Evolutionary conservation across 2,888 invertebrate species (phyloP).

Genomic region (Flexamia atlantica): DNA sequence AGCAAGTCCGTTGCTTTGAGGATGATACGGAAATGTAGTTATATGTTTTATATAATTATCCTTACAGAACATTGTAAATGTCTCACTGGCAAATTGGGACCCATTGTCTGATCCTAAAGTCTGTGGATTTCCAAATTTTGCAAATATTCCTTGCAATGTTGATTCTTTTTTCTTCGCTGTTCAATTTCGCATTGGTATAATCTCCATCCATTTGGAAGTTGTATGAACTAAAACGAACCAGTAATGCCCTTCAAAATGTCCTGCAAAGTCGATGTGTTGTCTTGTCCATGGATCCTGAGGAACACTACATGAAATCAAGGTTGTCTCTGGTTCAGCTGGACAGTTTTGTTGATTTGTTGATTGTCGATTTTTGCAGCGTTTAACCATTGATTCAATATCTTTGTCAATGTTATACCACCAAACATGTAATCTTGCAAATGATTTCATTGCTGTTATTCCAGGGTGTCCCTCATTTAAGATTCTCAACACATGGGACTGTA

Average conservation of each 20-base stretch:
- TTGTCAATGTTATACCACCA: conserved; percentile 67
- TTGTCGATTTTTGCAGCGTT: conserved; percentile 66
- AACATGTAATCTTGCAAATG: conserved; percentile 67
- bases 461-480: conserved; percentile 64
- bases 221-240: conserved; percentile 70
- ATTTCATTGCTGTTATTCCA: conserved; percentile 68
- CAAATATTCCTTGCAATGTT: conserved; percentile 65
- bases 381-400: conserved; percentile 65
- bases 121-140: conserved; percentile 65
- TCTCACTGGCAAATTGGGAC: conserved; percentile 64
- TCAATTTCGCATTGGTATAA: conserved; percentile 65
- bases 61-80: conserved; percentile 64
- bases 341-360: conserved; percentile 59
- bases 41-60: conserved; percentile 64
- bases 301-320: conserved; percentile 67
- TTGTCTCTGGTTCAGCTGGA: conserved; percentile 65
- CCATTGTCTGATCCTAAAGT: conserved; percentile 67
- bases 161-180: conserved; percentile 64
- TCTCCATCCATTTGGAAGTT: conserved; percentile 69
- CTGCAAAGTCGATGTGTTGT: conserved; percentile 69
- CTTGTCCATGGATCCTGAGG: conserved; percentile 67
- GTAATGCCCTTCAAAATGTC: conserved; percentile 66
- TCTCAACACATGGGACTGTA: conserved; percentile 21
- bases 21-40: conserved; percentile 66
- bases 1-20: conserved; percentile 69